Evolutionary conservation across 2,888 invertebrate species (phyloP), one percentile per base, ranked within the genome.

Genomic region (Rotaria sp.): DNA sequence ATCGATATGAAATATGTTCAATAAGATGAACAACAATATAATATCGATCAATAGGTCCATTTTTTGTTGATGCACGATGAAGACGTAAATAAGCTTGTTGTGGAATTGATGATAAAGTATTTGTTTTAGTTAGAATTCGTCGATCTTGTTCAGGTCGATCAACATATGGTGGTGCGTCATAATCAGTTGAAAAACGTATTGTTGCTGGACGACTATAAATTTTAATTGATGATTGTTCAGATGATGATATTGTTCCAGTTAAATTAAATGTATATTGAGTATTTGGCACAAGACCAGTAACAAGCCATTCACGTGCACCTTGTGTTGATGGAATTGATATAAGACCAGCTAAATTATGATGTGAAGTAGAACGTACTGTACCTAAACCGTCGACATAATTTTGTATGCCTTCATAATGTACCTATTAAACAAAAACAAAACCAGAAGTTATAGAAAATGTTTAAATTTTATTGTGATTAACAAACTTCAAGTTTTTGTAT

Each of bases 241-340:
- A 55, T 50, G 59, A 38, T 38, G 85, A 30, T 24, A 80, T 41
- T n/a, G 85, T 48, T 0, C 80, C 67, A 24, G 57, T 86, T 38
- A 86, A 75, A 57, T 86, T 86, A 21, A 86, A 86, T 35, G 85
- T 75, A 80, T 86, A 86, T 30, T 84, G 26, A 18, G 86, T 86
- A 74, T 85, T 48, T 1, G 86, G 85, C 0, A 52, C 80, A 26
- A 86, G 57, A 35, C 86, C 85, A 30, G 85, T 85, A 26, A 86
- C 86, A 21, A 86, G 67, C 86, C 86, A 86, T 80, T 80, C 80
- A 45, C 80, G 80, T n/a, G 41, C 15, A 80, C 45, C 80, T 8
- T n/a, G 26, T 21, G 41, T 45, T 10, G 80, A 5, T 13, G 80
- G 80, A 38, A 80, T 24, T 26, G 80, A 45, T 24, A 41, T 80